Evolutionary conservation across 2,113 vertebrate genomes (phyloP).

Genomic region (Numenius arquata): DNA sequence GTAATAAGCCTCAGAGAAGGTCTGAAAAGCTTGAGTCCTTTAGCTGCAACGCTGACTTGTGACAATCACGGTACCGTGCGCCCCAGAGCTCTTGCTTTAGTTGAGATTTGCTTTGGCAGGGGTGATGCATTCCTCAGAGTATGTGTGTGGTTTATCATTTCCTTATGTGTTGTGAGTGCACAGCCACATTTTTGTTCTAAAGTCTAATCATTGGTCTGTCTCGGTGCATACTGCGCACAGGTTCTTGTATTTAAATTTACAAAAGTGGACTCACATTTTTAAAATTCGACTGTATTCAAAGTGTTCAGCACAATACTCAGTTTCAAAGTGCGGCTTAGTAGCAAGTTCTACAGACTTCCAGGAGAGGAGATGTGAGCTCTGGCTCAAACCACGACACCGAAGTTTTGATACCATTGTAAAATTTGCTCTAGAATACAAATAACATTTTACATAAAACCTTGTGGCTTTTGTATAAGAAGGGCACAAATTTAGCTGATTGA

Average conservation of each 20-base stretch:
- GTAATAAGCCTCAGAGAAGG: neutral
- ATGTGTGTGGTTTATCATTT: neutral
- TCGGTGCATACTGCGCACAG: neutral
- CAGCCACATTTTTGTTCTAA: neutral
- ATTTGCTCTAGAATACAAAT: neutral
- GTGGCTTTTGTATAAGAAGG: neutral
- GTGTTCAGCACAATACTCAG: neutral
- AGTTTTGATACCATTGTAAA: conserved; percentile 27
- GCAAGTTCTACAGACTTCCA: neutral
- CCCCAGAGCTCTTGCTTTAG: neutral
- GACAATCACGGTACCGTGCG: neutral
- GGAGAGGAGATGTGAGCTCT: neutral
- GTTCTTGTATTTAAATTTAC: neutral
- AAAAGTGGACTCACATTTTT: neutral
- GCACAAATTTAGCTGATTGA: neutral
- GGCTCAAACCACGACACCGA: neutral
- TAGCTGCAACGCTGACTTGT: neutral
- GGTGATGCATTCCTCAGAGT: neutral
- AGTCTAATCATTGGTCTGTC: neutral
- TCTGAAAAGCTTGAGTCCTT: neutral
- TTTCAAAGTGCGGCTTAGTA: neutral
- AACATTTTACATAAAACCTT: neutral
- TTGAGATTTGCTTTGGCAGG: neutral
- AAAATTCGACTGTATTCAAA: neutral
- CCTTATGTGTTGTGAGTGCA: neutral